A percentile compares a stretch with the other conserved stretches of the same genome.
Evolutionary conservation across 2,888 invertebrate genomes (phyloP).

Genomic region (Drosophila paramelanica): DNA sequence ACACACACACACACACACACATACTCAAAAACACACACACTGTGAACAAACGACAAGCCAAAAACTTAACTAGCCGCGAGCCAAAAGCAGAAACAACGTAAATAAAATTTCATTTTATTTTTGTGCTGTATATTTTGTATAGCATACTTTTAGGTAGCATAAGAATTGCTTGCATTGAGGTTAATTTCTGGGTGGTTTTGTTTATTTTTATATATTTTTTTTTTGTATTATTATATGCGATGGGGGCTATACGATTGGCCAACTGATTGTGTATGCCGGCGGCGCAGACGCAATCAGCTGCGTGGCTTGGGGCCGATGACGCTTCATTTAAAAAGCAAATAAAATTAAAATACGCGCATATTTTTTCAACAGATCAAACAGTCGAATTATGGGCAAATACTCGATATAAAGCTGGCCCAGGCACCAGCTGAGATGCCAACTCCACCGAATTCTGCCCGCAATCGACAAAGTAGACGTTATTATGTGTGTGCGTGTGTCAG

Average conservation of each 20-base stretch:
- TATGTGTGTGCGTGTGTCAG: constrained; percentile 12
- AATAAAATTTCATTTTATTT: constrained; percentile 70
- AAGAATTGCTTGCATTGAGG: constrained; percentile 78
- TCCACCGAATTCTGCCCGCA: constrained; percentile 38
- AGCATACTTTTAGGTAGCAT: constrained; percentile 55
- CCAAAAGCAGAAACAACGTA: constrained; percentile 71
- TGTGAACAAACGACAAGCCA: constrained; percentile 65
- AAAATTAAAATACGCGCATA: constrained; percentile 76
- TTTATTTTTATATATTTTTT: constrained; percentile 5
- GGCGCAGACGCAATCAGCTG: constrained; percentile 74
- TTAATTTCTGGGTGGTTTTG: constrained; percentile 57
- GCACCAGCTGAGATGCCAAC: constrained; percentile 54
- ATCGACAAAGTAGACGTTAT: constrained; percentile 13
- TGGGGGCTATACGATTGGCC: constrained; percentile 30
- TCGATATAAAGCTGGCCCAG: constrained; percentile 21
- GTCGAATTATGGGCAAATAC: constrained; percentile 71
- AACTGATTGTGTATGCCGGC: constrained; percentile 69
- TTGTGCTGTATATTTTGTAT: constrained; percentile 34
- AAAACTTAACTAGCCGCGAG: constrained; percentile 78
- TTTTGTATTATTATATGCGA: neutral
- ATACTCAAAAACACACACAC: constrained; percentile 29
- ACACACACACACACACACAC: constrained; percentile 17
- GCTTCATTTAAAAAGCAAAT: constrained; percentile 81
- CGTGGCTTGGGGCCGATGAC: constrained; percentile 58
- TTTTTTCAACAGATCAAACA: constrained; percentile 73